Conservation (phyloP, 2,888 invertebrate species). For the Cataglyphis livida region DNA sequence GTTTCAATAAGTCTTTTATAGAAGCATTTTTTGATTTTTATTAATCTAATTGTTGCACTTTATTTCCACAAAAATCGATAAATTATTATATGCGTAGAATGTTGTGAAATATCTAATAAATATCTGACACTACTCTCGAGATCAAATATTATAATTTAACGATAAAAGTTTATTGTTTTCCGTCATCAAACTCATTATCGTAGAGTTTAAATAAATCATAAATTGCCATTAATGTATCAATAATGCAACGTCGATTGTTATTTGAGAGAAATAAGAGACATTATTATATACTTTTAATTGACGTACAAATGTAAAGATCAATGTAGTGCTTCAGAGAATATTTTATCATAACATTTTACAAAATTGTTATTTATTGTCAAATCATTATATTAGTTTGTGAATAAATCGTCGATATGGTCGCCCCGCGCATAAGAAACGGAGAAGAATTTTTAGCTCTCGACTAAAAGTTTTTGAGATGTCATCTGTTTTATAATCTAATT, state of each 20-base stretch:
- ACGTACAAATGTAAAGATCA: background rate
- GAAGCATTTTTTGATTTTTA: background rate
- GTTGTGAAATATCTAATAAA: background rate
- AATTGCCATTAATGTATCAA: background rate
- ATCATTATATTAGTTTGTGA: conserved; percentile 12
- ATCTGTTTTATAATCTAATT: conserved; percentile 1
- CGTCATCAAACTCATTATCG: background rate
- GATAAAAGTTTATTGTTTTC: background rate
- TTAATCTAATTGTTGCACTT: background rate
- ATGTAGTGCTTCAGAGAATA: background rate
- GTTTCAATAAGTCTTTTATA: conserved; percentile 12
- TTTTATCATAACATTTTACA: background rate
- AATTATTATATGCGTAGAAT: background rate
- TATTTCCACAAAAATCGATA: background rate
- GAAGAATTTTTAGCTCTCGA: background rate
- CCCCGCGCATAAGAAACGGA: background rate
- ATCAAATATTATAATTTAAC: background rate
- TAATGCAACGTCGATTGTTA: background rate
- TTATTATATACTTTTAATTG: conserved; percentile 5
- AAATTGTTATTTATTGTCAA: background rate
- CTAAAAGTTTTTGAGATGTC: background rate
- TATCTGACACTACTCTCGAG: background rate
- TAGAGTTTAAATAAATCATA: conserved; percentile 33
- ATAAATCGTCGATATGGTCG: conserved; percentile 13
- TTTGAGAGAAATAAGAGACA: background rate